Conservation (phyloP, 2,113 vertebrate species). For the Chitala chitala region DNA sequence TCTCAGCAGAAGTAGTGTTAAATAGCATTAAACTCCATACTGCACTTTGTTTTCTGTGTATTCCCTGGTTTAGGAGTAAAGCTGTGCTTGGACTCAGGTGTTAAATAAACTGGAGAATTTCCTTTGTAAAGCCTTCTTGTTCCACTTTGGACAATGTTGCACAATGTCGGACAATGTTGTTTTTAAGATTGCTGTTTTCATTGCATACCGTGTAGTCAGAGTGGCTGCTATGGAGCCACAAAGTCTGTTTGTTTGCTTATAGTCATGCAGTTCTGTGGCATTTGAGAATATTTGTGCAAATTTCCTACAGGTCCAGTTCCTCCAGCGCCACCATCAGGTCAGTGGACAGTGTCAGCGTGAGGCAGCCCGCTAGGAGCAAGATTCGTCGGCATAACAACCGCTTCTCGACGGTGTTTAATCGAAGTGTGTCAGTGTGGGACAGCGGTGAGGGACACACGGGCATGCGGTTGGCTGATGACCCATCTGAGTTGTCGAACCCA, state of each 20-base stretch:
- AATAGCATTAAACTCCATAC: background rate
- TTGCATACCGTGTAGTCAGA: background rate
- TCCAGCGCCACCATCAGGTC: conserved; percentile 48
- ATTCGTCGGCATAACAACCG: conserved; percentile 61
- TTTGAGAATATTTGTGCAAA: background rate
- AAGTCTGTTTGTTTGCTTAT: too few relatives aligned
- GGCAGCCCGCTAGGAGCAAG: conserved; percentile 57
- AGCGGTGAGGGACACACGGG: conserved; percentile 31
- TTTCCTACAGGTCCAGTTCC: conserved; percentile 49
- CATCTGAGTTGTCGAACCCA: conserved; percentile 68
- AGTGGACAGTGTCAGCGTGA: conserved; percentile 42
- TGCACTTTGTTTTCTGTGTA: too few relatives aligned
- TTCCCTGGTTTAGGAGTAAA: too few relatives aligned
- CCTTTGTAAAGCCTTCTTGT: too few relatives aligned
- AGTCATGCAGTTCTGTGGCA: too few relatives aligned
- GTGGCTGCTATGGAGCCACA: background rate
- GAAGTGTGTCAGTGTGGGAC: conserved; percentile 28
- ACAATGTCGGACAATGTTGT: too few relatives aligned
- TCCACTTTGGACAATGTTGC: too few relatives aligned
- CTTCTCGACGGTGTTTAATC: conserved; percentile 63
- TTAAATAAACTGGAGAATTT: too few relatives aligned
- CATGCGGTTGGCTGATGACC: conserved; percentile 50
- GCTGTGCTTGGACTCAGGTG: too few relatives aligned
- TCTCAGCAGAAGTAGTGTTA: background rate
- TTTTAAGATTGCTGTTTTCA: background rate